Conservation (phyloP, 2,797 vertebrate genomes). For the Hipposideros larvatus region DNA sequence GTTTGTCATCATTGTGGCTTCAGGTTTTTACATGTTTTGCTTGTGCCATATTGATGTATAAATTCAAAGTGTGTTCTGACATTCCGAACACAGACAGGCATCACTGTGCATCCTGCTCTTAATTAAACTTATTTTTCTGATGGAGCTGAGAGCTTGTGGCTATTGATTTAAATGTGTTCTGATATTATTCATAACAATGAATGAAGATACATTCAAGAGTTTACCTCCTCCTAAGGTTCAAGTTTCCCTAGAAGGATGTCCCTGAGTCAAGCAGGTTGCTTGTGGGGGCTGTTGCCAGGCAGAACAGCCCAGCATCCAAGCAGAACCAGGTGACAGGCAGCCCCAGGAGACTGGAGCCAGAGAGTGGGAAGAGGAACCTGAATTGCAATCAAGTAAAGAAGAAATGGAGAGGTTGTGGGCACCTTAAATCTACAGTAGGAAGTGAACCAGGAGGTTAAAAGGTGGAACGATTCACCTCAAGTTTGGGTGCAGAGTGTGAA, state of each 20-base stretch:
- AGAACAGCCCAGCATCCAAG: neutral
- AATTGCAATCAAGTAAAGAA: neutral
- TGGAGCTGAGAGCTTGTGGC: conserved; percentile 33
- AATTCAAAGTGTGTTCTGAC: conserved; percentile 69
- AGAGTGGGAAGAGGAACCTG: neutral
- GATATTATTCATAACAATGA: neutral
- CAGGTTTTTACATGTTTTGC: conserved; percentile 52
- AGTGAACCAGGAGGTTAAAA: neutral
- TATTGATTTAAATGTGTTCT: conserved; percentile 34
- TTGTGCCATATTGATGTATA: conserved; percentile 55
- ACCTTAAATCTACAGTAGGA: neutral
- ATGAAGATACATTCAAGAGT: neutral
- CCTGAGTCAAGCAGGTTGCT: neutral
- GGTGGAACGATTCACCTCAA: neutral
- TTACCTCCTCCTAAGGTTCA: neutral
- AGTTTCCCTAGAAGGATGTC: neutral
- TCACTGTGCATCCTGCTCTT: conserved; percentile 19
- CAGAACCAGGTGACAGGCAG: neutral
- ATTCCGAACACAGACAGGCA: conserved; percentile 31
- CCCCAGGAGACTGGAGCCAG: neutral
- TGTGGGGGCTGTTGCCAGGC: neutral
- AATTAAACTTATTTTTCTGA: conserved; percentile 53
- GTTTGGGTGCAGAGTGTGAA: neutral
- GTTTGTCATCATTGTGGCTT: conserved; percentile 64
- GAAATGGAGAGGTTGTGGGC: neutral